Percentiles rank a stretch among this genome's conserved stretches.
These are phyloP conservation scores for Ptychochromis oligacanthus DNA, from an alignment of 2,113 vertebrate species.

Conservation along the genomic window DNA sequence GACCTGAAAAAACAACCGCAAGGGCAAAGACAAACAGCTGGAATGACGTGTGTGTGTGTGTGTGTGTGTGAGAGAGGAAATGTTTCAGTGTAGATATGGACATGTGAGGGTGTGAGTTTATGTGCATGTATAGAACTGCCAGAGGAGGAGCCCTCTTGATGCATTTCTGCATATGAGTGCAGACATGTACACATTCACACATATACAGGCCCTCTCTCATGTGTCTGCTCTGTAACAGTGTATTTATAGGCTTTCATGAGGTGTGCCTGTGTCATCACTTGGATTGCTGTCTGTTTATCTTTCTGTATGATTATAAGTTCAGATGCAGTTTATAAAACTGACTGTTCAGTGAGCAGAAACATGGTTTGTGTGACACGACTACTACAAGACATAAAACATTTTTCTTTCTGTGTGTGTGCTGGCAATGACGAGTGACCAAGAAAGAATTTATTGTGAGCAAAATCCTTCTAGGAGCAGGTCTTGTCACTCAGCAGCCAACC, in stretches of 20 bases:
- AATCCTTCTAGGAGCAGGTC: neutral
- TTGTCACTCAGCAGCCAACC: neutral
- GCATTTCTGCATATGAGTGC: neutral
- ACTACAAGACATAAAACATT: neutral
- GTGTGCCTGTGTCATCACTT: neutral
- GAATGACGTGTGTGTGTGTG: neutral
- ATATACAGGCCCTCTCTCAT: neutral
- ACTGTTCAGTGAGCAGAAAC: neutral
- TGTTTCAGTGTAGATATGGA: neutral
- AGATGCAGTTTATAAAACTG: neutral
- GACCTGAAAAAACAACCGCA: conserved; percentile 26
- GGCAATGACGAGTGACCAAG: neutral
- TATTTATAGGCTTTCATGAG: neutral
- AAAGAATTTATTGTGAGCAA: neutral
- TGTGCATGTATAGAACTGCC: neutral
- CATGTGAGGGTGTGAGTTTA: neutral
- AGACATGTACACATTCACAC: neutral
- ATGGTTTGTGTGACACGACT: neutral
- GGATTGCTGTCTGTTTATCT: neutral
- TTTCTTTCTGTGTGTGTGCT: neutral
- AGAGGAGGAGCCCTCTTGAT: neutral
- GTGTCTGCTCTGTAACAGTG: neutral
- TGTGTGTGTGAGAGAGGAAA: neutral
- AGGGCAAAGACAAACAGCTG: conserved; percentile 5
- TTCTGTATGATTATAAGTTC: neutral